Evolutionary conservation across 1,140 invertebrate species (phyloP), one percentile per base, ranked within the genome.

Genomic region (Drosophila kepulauana): DNA sequence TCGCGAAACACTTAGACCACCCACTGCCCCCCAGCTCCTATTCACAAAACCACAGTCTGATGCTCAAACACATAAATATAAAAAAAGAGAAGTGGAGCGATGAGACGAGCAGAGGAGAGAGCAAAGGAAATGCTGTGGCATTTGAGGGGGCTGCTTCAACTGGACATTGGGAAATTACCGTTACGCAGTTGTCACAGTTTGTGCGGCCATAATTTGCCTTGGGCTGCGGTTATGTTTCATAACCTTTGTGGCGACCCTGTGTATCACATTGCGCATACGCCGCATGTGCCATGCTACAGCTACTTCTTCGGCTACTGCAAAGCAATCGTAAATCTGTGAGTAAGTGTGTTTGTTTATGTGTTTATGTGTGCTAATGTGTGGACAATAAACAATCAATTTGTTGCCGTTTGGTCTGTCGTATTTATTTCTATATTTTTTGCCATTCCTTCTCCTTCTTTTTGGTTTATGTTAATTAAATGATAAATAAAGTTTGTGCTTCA

Each of bases 321-420:
- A 49, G 13, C 49, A 75, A 61, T 75, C 72, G 67, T 75, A 75
- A 75, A 75, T 79, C 80, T 86, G 79, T 49, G 38, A 43, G 20
- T 51, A 49, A 13, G 61, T 63, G 70, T 63, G 51, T 63, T 35
- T 59, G 46, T 6, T 38, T 61, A 68, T 79, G 51, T 67, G 57
- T 58, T 48, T 57, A 57, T 72, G 77, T 67, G 69, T 66, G 84
- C 75, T 87, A 88, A 88, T 88, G 82, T 88, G 84, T 70, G 73
- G 66, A 81, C 82, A 88, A 86, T 88, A 86, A 88, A 86, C 82
- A 86, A 86, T 86, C 82, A 86, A 86, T 86, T 86, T 87, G 84
- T 74, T 82, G 16, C 67, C 20, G 20, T 25, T 25, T 46, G 68
- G 64, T 45, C 49, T 56, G 64, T 63, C 81, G 75, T 54, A 69